Percentiles rank a stretch among this genome's conserved stretches.
Evolutionary conservation across 2,888 invertebrate species (phyloP).

Genomic region (Dusona sp.): DNA sequence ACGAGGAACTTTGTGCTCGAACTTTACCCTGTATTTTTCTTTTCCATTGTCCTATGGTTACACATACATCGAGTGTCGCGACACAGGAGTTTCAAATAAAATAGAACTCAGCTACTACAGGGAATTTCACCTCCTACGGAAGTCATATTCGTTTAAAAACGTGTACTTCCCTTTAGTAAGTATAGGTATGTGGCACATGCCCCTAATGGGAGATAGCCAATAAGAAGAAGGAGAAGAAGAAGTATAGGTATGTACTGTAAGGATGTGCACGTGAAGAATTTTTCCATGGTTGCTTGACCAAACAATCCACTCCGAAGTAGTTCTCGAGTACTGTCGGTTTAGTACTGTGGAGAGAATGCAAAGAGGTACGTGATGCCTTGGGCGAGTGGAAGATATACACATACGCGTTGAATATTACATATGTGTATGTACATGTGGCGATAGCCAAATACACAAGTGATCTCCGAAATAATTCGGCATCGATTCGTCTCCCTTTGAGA

Average conservation of each 20-base stretch:
- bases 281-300: conserved; percentile 32
- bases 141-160: too few species aligned
- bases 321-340: conserved; percentile 6
- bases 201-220: too few species aligned
- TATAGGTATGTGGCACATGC: background rate
- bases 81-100: conserved; percentile 58
- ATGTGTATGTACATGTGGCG: too few species aligned
- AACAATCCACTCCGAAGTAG: conserved; percentile 14
- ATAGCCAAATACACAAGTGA: too few species aligned
- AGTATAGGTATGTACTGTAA: too few species aligned
- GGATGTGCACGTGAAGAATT: background rate
- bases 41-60: background rate
- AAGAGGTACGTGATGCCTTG: conserved; percentile 70
- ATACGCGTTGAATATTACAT: background rate
- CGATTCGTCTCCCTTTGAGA: too few species aligned
- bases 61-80: conserved; percentile 15
- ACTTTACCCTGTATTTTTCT: conserved; percentile 8
- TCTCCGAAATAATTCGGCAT: too few species aligned
- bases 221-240: too few species aligned
- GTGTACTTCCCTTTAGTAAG: background rate
- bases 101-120: conserved; percentile 68
- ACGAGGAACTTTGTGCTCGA: too few species aligned
- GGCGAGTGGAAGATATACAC: conserved; percentile 51
- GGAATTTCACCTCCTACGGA: conserved; percentile 27
- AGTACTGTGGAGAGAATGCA: background rate